Base-by-base conservation (phyloP, 2,797 vertebrate genomes). In the Tapera naevia region DNA sequence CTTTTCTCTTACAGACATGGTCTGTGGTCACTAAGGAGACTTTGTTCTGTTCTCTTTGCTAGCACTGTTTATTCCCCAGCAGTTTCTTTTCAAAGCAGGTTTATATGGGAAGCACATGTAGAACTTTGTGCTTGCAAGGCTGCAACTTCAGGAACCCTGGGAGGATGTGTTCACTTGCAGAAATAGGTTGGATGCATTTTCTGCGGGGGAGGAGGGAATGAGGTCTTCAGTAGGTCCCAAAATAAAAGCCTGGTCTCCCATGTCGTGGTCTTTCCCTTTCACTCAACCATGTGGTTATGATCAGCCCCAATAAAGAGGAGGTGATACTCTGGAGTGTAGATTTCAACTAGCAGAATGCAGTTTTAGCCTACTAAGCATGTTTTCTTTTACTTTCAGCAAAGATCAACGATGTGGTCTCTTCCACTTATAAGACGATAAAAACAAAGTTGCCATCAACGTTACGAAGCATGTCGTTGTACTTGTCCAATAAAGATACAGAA, bases 401-500 rank as follows among this genome's bases (percentile, higher is more conserved):
- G 98, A 98, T 99, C 97, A 98, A 98, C 41, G 99, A 99, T 96
- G 96, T 99, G 76, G 98, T 99, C 97, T 98, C 98, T 97, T 97
- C 98, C 94, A 98, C 98, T 71, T 99, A 99, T 78, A 98, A 99
- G 83, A 98, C 98, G 89, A 98, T 99, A 98, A 99, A 99, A 98
- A 98, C 97, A 93, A 99, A 99, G 97, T 98, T 99, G 94, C 99
- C 99, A 2, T 94, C 96, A 94, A 99, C 98, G 3, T 97, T 99
- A 96, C 98, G 99, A 96, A 99, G 99, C 97, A 99, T 99, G 99
- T 99, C 99, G 3, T 97, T 99, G 89, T 99, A 99, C 97, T 97
- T 99, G 74, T 99, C 99, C 97, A 99, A 99, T 96, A 99, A 98
- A 98, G 99, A 99, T 74, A 99, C 99, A 0, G 99, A 99, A 97